Evolutionary conservation across 2,797 vertebrate genomes (phyloP).

Genomic region (Gallinago stenura): DNA sequence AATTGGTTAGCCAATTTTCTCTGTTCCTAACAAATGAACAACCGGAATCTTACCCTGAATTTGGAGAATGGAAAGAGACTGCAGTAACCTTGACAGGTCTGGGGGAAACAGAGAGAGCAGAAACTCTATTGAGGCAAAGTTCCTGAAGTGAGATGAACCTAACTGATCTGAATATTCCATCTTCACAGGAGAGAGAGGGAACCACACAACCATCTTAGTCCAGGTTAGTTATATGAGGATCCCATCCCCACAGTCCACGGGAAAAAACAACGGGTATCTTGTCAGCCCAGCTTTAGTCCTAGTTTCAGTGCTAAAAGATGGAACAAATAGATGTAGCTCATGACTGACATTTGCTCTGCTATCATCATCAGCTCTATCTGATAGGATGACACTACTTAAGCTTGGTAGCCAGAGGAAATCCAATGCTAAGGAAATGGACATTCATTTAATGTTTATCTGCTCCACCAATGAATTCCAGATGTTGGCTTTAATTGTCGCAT

Average conservation of each 20-base stretch:
- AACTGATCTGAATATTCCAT: background rate
- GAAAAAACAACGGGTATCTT: background rate
- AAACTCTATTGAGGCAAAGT: background rate
- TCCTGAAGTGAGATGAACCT: background rate
- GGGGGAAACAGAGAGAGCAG: background rate
- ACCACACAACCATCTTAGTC: background rate
- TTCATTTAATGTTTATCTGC: conserved; percentile 77
- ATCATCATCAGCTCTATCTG: conserved; percentile 65
- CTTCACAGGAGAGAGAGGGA: background rate
- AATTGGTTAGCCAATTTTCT: background rate
- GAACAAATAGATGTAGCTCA: conserved; percentile 43
- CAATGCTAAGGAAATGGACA: conserved; percentile 77
- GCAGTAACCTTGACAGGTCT: background rate
- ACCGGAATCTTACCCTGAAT: background rate
- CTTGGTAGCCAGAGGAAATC: conserved; percentile 79
- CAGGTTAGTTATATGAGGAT: background rate
- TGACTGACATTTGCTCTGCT: conserved; percentile 64
- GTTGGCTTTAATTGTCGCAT: conserved; percentile 80
- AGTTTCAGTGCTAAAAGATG: conserved; percentile 19
- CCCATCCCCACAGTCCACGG: background rate
- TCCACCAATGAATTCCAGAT: conserved; percentile 84
- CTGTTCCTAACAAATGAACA: background rate
- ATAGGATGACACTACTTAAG: conserved; percentile 73
- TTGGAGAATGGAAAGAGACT: background rate
- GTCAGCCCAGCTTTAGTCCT: background rate